A percentile compares a stretch with the other conserved stretches of the same genome.
These are phyloP conservation scores for Selenia dentaria DNA, from an alignment of 2,888 invertebrate species.

Conservation along the genomic window DNA sequence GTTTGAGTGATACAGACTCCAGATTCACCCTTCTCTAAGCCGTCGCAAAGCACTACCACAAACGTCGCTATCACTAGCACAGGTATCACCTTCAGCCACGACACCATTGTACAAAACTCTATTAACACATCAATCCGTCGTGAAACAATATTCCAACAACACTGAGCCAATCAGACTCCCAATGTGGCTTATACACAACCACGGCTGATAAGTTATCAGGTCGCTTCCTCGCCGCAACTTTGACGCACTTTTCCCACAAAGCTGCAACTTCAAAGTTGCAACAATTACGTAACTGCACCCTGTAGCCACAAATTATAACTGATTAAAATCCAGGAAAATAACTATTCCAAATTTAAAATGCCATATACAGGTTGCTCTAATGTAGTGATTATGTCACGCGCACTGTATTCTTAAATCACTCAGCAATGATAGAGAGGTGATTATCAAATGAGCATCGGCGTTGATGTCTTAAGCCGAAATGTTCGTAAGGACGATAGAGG, in stretches of 20 bases:
- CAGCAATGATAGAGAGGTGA: neutral
- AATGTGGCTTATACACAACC: constrained; percentile 4
- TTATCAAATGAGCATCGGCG: constrained; percentile 11
- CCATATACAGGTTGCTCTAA: constrained; percentile 2
- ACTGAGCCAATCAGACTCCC: constrained; percentile 6
- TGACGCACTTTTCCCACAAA: constrained; percentile 6
- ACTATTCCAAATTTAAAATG: neutral
- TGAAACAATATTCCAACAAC: constrained; percentile 1
- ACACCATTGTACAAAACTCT: neutral
- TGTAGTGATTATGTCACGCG: no score
- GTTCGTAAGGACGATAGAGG: constrained; percentile 24
- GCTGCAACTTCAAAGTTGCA: constrained; percentile 13
- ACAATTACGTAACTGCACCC: neutral
- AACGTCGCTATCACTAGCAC: constrained; percentile 1
- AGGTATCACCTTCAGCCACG: neutral
- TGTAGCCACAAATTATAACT: neutral
- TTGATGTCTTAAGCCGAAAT: constrained; percentile 31
- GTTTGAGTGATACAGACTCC: constrained; percentile 5
- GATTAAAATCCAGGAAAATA: neutral
- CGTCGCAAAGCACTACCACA: neutral
- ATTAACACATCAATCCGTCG: constrained; percentile 4
- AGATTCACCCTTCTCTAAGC: neutral
- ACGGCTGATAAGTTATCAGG: constrained; percentile 14
- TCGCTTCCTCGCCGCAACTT: constrained; percentile 8
- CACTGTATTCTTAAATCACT: neutral